A percentile compares a stretch with the other conserved stretches of the same genome.
These are phyloP conservation scores for Drosophila biarmipes DNA, from an alignment of 1,140 invertebrate species.

Conservation along the genomic window DNA sequence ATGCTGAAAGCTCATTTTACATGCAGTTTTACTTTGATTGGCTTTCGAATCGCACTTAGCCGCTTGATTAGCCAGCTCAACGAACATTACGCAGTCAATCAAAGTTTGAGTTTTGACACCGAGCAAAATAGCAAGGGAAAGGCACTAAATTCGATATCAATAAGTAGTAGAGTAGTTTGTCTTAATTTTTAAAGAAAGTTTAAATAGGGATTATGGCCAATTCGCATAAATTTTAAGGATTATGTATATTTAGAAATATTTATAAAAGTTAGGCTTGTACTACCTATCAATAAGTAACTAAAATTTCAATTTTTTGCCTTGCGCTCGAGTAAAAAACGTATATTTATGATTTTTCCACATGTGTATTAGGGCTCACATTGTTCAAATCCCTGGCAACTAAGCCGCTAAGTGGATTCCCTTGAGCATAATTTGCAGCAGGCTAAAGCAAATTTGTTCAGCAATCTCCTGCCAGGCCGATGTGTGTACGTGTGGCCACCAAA, in stretches of 20 bases:
- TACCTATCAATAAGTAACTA: neutral
- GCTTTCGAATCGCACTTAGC: conserved; percentile 35
- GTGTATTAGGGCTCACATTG: conserved; percentile 13
- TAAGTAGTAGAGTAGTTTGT: too few species aligned
- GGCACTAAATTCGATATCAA: neutral
- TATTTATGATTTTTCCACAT: neutral
- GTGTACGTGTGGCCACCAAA: conserved; percentile 51
- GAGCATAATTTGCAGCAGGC: conserved; percentile 57
- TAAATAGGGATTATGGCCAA: too few species aligned
- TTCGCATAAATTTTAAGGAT: too few species aligned
- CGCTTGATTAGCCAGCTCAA: conserved; percentile 32
- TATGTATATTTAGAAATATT: too few species aligned
- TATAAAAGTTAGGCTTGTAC: too few species aligned
- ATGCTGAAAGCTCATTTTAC: conserved; percentile 44
- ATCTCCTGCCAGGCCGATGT: conserved; percentile 20
- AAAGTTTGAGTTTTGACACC: conserved; percentile 6
- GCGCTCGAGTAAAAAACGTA: neutral
- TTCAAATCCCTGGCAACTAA: conserved; percentile 28
- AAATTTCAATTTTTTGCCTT: neutral
- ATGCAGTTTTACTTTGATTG: conserved; percentile 51
- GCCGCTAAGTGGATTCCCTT: conserved; percentile 39
- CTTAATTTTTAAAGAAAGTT: too few species aligned
- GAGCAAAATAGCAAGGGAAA: neutral
- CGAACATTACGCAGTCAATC: conserved; percentile 28
- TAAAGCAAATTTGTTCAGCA: conserved; percentile 71